Percentiles rank a stretch among this genome's conserved stretches.
phyloP scores from a whole-genome alignment of 1,140 invertebrate genomes.

The Cydia amplana region DNA sequence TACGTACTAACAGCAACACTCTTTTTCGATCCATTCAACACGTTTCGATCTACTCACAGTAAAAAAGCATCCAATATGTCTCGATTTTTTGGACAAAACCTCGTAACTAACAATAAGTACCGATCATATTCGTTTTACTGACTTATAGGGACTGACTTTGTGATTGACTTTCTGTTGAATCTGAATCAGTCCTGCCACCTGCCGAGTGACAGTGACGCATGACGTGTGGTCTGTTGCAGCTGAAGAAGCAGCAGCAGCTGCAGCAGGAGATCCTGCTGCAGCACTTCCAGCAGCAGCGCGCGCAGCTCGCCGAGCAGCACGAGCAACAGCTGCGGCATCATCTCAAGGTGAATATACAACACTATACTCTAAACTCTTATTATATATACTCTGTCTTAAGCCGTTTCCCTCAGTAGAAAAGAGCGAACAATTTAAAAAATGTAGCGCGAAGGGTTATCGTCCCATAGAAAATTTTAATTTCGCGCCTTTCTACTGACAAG shows the following conservation, averaged over 20 bases:
- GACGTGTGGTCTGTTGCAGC: constrained; percentile 79
- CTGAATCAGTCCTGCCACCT: constrained; percentile 3
- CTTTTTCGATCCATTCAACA: too few relatives aligned
- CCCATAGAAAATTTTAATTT: too few relatives aligned
- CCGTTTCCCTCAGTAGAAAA: too few relatives aligned
- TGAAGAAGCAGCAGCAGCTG: constrained; percentile 94
- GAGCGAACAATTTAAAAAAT: background rate
- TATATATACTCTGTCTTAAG: too few relatives aligned
- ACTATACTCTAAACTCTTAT: background rate
- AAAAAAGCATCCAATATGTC: too few relatives aligned
- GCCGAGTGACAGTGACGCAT: background rate
- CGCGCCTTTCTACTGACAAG: too few relatives aligned
- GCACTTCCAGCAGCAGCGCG: constrained; percentile 92
- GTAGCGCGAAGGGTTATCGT: too few relatives aligned
- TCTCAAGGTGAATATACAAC: constrained; percentile 84
- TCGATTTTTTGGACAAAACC: background rate
- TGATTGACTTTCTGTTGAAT: constrained; percentile 25
- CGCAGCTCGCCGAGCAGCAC: constrained; percentile 92
- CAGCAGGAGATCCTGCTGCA: constrained; percentile 93
- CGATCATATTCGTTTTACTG: too few relatives aligned
- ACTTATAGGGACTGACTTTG: background rate
- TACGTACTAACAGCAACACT: background rate
- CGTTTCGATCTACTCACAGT: too few relatives aligned
- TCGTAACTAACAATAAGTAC: background rate
- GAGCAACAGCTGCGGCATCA: constrained; percentile 93